These are phyloP conservation scores for Archips crataeganus DNA, from an alignment of 2,888 invertebrate genomes.

Conservation along the genomic window DNA sequence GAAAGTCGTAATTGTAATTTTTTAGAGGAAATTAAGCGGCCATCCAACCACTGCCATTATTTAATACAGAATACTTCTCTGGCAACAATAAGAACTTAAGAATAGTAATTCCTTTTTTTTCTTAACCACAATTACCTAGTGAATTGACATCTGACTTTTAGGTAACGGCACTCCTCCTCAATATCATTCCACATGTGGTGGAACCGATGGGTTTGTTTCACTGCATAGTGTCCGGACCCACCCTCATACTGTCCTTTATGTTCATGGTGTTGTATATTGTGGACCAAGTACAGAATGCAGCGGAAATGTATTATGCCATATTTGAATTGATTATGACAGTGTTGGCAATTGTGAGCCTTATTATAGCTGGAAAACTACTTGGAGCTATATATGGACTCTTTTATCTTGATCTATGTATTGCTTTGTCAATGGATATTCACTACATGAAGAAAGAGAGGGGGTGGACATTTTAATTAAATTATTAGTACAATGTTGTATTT, in stretches of 20 bases:
- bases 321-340: slow-evolving; percentile 62
- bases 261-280: slow-evolving; percentile 76
- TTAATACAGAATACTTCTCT: not conserved
- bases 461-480: slow-evolving; percentile 58
- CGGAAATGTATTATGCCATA: slow-evolving; percentile 69
- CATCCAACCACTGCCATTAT: not conserved
- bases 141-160: slow-evolving; percentile 70
- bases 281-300: slow-evolving; percentile 76
- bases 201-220: slow-evolving; percentile 66
- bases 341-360: slow-evolving; percentile 58
- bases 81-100: not conserved
- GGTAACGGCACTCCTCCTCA: slow-evolving; percentile 79
- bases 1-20: not conserved
- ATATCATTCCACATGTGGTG: slow-evolving; percentile 76
- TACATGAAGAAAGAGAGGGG: slow-evolving; percentile 73
- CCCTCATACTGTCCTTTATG: slow-evolving; percentile 72
- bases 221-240: slow-evolving; percentile 74
- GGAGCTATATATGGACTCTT: slow-evolving; percentile 75
- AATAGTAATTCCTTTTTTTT: not conserved
- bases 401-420: slow-evolving; percentile 73
- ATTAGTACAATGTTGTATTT: slow-evolving; percentile 21
- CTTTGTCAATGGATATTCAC: slow-evolving; percentile 68
- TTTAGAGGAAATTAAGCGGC: not conserved
- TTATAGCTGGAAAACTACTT: slow-evolving; percentile 58
- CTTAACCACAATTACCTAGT: not conserved